Base-by-base conservation (phyloP, 1,140 invertebrate genomes). In the Aphelinus certus region DNA sequence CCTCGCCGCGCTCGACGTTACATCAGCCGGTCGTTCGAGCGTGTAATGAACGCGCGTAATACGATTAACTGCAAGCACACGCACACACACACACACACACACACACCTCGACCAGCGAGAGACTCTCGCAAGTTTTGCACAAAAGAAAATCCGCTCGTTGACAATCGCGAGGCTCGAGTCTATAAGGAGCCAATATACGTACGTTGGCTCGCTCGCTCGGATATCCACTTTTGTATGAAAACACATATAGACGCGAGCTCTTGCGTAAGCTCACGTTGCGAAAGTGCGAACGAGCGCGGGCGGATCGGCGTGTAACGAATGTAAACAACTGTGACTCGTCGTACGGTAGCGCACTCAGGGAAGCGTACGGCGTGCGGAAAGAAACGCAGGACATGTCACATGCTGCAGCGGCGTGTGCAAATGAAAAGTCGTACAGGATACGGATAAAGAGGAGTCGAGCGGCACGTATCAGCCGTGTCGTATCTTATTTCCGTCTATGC, bases 401-500 rank as follows among this genome's bases (percentile, higher is more conserved):
- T n/a, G n/a, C n/a, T n/a, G n/a, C n/a, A n/a, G n/a, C n/a, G n/a
- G 26, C 26, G 26, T 26, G 26, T 26, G 26, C 26, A 26, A 26
- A 26, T 26, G 26, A 26, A 26, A 26, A 26, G 26, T 26, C 26
- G 26, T 26, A 26, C 26, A 26, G 26, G 26, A 26, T 26, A 26
- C 26, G 26, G 26, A 26, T 26, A 26, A 26, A 26, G 26, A 26
- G 26, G 26, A 26, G 26, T 26, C 26, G 26, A 26, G 26, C 26
- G 26, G 26, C 26, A 85, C 84, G 82, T 87, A 88, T 88, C 85
- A 83, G 83, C 81, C 81, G 83, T 81, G 81, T 82, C 81, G 83
- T 85, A 88, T 87, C 85, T 87, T 87, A 87, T 87, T 86, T 86
- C 83, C 82, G 82, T 85, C 80, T 83, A 26, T 26, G 26, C 26